Base-by-base conservation (phyloP, 1,140 invertebrate genomes). In the Cyclargus thomasi region DNA sequence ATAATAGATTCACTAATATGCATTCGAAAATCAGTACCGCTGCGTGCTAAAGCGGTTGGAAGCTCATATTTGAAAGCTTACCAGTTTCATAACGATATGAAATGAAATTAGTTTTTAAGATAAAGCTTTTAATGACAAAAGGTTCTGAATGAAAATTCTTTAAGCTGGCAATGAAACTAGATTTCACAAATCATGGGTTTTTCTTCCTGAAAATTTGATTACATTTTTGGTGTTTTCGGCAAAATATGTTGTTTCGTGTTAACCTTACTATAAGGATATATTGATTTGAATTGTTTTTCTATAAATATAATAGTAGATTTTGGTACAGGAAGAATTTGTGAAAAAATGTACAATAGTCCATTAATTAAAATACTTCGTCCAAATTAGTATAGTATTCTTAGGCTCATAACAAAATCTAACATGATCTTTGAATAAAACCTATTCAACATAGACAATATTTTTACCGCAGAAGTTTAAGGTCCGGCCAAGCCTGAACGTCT, bases 51-150 rank as follows among this genome's bases (percentile, higher is more conserved):
- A 17, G 55, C 17, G 55, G 55, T 59, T 55, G 6, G 21, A 59
- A 59, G 11, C 55, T 59, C 55, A 59, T 21, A 59, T 59, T 59
- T 20, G 55, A 59, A 59, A 59, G 55, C 55, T 20, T 18, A 21
- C 55, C 55, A 21, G 20, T 59, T 59, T 59, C 18, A 59, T 59
- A 21, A 59, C 55, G 55, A 59, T 10, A 0, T 59, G 55, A 59
- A 59, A 59, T 59, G 55, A 59, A 59, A 59, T 21, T 59, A 59
- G 55, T 59, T 59, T 59, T 59, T 22, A 20, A 20, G 55, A 59
- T 21, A 59, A 59, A 59, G 55, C 55, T 20, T 59, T 59, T 59
- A 6, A 59, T 59, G 55, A 59, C 55, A 20, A 20, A 10, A 7
- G 55, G 18, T 59, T 59, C 10, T 59, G 20, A 59, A 59, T 59